phyloP scores from a whole-genome alignment of 2,113 vertebrate species.

The Cephalopterus ornatus region DNA sequence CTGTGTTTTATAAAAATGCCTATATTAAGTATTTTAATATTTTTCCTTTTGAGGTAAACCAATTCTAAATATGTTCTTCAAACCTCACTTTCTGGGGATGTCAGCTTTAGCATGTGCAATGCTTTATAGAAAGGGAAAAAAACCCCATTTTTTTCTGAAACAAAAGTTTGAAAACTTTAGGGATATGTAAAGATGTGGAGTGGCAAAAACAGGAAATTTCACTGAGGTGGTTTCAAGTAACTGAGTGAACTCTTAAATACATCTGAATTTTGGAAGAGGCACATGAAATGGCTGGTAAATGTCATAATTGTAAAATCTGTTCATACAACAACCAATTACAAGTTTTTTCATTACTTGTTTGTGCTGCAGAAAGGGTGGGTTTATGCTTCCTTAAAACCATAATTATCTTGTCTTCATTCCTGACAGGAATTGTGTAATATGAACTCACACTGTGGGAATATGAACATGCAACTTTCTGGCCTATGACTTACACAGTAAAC shows the following conservation, averaged over 20 bases:
- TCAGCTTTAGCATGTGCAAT: neutral
- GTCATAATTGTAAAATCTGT: constrained; percentile 66
- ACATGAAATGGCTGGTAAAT: constrained; percentile 58
- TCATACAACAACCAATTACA: constrained; percentile 74
- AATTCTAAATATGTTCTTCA: neutral
- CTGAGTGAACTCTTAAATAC: neutral
- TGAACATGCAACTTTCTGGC: constrained; percentile 31
- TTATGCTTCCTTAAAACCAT: constrained; percentile 67
- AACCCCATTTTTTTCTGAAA: neutral
- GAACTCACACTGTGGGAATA: constrained; percentile 69
- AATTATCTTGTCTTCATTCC: constrained; percentile 77
- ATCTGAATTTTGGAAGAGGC: neutral
- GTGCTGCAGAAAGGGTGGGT: constrained; percentile 48
- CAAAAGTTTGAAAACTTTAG: neutral
- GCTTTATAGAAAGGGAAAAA: neutral
- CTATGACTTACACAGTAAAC: constrained; percentile 43
- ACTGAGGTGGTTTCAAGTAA: neutral
- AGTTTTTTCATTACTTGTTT: constrained; percentile 75
- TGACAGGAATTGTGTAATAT: constrained; percentile 72
- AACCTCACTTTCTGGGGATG: neutral
- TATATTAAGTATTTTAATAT: neutral
- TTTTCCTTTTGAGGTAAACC: neutral
- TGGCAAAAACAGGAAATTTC: neutral
- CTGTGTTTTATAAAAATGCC: neutral
- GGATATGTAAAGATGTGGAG: neutral